Conservation (phyloP, 2,888 invertebrate genomes). For the Abrostola triplasia region DNA sequence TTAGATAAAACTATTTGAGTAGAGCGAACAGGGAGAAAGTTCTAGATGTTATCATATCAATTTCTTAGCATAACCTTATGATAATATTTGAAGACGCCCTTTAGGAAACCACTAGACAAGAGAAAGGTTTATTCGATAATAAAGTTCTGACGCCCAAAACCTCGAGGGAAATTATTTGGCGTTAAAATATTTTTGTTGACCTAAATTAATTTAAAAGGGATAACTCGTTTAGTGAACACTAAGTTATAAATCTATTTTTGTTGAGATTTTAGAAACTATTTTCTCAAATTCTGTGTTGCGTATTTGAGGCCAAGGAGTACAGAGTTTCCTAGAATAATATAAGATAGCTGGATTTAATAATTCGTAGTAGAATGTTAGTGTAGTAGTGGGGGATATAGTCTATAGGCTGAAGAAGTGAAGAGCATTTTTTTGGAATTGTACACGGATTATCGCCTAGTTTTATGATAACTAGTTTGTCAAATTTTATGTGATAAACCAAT, state of each 20-base stretch:
- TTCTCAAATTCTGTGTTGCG: not conserved
- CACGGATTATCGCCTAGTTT: too few relatives aligned
- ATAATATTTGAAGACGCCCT: conserved; percentile 46
- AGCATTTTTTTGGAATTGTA: too few relatives aligned
- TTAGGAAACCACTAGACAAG: conserved; percentile 34
- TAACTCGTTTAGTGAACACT: conserved; percentile 33
- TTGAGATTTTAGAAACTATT: conserved; percentile 7
- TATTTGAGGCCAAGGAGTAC: not conserved
- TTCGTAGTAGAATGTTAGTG: too few relatives aligned
- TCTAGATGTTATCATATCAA: conserved; percentile 45
- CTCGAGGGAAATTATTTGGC: conserved; percentile 51
- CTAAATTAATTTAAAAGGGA: conserved; percentile 46
- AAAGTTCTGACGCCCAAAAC: conserved; percentile 50
- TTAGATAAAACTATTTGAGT: conserved; percentile 50
- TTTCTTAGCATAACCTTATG: conserved; percentile 44
- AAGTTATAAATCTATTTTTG: conserved; percentile 13
- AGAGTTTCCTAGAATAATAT: too few relatives aligned
- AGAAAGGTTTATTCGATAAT: conserved; percentile 46
- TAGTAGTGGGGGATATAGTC: too few relatives aligned
- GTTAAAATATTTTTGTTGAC: conserved; percentile 54
- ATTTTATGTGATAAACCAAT: too few relatives aligned
- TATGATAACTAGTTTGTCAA: too few relatives aligned
- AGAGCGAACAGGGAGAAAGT: conserved; percentile 21
- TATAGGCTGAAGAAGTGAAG: too few relatives aligned
- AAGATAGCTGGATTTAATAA: too few relatives aligned